Conservation (phyloP, 1,140 invertebrate species). For the Sinonovacula constricta region DNA sequence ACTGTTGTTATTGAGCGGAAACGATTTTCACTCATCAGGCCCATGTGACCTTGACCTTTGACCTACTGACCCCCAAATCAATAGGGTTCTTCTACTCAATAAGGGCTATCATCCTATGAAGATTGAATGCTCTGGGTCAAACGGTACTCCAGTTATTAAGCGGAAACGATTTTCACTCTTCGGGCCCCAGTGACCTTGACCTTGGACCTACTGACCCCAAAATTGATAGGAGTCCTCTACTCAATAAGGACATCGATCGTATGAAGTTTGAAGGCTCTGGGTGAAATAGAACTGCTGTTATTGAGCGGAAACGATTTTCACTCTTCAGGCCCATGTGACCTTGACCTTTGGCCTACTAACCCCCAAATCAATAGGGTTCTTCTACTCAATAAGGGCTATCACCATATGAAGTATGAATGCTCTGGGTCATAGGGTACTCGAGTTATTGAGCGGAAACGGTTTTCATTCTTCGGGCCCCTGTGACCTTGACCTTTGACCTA, state of each 20-base stretch:
- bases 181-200: too few species aligned
- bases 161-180: background rate
- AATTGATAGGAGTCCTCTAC: background rate
- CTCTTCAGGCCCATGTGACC: constrained; percentile 1
- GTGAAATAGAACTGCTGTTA: constrained; percentile 9
- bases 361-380: too few species aligned
- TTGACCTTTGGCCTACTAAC: too few species aligned
- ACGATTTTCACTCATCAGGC: background rate
- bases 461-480: too few species aligned
- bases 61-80: too few species aligned
- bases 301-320: constrained; percentile 8
- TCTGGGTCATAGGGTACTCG: constrained; percentile 3
- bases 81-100: too few species aligned
- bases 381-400: too few species aligned
- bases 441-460: constrained; percentile 6
- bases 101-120: background rate
- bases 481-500: too few species aligned
- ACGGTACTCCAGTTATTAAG: background rate
- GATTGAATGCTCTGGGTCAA: constrained; percentile 7
- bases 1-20: constrained; percentile 9
- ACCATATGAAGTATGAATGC: background rate
- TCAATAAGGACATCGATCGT: background rate
- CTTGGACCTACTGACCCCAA: too few species aligned
- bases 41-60: constrained; percentile 9
- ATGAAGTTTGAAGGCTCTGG: background rate